Conservation (phyloP, 2,113 vertebrate species). For the Oncorhynchus nerka region DNA sequence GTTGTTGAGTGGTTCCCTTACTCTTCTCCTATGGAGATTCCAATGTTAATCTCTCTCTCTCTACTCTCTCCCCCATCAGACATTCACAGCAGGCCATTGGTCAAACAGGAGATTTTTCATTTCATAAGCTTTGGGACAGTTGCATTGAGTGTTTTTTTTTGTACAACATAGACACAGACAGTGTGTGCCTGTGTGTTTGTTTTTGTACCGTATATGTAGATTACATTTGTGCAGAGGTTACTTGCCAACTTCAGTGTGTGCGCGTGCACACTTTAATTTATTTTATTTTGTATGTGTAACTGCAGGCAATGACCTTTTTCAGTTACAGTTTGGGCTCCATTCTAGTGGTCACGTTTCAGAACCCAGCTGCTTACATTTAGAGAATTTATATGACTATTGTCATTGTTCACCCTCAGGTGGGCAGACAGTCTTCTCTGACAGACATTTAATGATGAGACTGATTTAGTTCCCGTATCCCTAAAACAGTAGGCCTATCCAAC, state of each 20-base stretch:
- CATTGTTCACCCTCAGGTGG: background rate
- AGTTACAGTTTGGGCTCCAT: background rate
- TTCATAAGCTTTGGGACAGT: constrained; percentile 18
- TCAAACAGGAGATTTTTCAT: background rate
- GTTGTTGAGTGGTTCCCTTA: constrained; percentile 37
- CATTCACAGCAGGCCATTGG: background rate
- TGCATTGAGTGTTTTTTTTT: constrained; percentile 18
- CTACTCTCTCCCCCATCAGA: background rate
- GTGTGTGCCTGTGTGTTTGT: background rate
- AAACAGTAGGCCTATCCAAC: background rate
- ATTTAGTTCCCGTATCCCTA: background rate
- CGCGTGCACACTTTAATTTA: background rate
- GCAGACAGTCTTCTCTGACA: background rate
- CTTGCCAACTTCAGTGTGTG: background rate
- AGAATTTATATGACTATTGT: background rate
- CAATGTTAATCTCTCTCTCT: constrained; percentile 14
- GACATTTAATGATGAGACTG: background rate
- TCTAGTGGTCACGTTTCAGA: background rate
- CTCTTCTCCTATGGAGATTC: constrained; percentile 32
- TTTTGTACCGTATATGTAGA: background rate
- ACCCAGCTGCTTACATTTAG: background rate
- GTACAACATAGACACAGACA: background rate
- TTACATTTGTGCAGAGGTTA: background rate
- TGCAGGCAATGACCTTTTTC: background rate
- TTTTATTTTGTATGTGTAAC: background rate